Evolutionary conservation across 1,140 invertebrate genomes (phyloP), one percentile per base, ranked within the genome.

Genomic region (Drosophila arawakana): DNA sequence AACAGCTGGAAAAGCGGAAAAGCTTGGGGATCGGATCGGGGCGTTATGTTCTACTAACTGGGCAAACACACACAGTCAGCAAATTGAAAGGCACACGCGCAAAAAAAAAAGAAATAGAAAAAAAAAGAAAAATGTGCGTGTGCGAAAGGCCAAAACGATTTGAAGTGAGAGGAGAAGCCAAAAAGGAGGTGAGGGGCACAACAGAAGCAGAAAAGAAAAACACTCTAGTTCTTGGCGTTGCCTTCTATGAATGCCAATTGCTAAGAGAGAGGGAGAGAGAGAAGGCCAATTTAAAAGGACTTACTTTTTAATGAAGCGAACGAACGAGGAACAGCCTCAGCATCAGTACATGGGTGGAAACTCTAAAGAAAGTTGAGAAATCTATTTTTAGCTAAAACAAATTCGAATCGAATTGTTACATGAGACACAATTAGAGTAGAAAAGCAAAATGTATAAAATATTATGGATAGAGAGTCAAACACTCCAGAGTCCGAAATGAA

Each of bases 221-320:
- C 70, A 55, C 55, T 11, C 9, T 10, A 11, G 63, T 47, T 18
- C 18, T 55, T 66, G 57, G 68, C 46, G 77, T 74, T 75, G 54
- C 69, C 62, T 68, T 80, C 69, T 60, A 78, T 88, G 84, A 86
- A 83, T 88, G 76, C 73, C 83, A 88, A 88, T 83, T 84, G 80
- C 67, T 30, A 30, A 5, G 25, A 30, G 25, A 3, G 25, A 25
- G 25, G 4, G 25, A 25, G 25, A 30, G 58, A 21, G 18, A 47
- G 46, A 7, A 65, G 76, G 76, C 80, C 84, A 88, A 89, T 89
- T 90, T 82, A 86, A 86, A 86, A 82, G 83, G 82, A 73, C 82
- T 88, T 88, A 88, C 69, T 88, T 86, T 88, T 88, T 86, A 86
- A 86, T 86, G 80, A 86, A 86, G 82, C 79, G 76, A 77, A 69